phyloP scores from a whole-genome alignment of 1,140 invertebrate genomes.

The Pogonomyrmex barbatus region DNA sequence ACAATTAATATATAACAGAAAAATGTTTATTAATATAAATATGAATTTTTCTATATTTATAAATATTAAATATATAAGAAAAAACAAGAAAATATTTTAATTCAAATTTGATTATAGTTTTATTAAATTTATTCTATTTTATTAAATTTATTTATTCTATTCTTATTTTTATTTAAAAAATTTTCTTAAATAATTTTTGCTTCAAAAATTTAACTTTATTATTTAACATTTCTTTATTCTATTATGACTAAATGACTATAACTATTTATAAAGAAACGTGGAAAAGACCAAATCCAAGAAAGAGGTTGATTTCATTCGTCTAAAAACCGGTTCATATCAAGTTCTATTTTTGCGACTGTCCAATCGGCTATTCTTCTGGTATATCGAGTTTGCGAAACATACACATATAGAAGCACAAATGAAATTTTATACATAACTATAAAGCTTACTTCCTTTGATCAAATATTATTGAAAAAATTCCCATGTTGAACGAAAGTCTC shows the following conservation, averaged over 20 bases:
- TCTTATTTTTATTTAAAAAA: not conserved
- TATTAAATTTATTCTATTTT: not conserved
- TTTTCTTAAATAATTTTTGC: not conserved
- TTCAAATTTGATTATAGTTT: not conserved
- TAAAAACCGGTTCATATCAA: slow-evolving; percentile 63
- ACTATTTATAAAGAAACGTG: not conserved
- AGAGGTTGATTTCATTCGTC: slow-evolving; percentile 23
- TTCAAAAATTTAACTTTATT: not conserved
- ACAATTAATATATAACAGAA: too few species aligned
- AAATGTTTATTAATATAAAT: not conserved
- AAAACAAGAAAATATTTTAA: not conserved
- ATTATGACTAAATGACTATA: not conserved
- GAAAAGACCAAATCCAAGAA: not conserved
- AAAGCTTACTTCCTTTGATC: not conserved
- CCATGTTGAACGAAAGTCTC: not conserved
- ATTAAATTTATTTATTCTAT: too few species aligned
- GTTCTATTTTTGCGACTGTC: slow-evolving; percentile 42
- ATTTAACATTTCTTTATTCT: not conserved
- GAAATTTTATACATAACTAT: not conserved
- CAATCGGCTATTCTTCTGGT: slow-evolving; percentile 37
- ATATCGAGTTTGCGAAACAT: not conserved
- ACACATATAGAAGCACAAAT: not conserved
- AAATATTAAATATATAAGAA: not conserved
- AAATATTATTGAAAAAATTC: not conserved
- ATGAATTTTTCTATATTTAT: not conserved